Conservation (phyloP, 2,113 vertebrate species). For the Corythoichthys haematopterus region DNA sequence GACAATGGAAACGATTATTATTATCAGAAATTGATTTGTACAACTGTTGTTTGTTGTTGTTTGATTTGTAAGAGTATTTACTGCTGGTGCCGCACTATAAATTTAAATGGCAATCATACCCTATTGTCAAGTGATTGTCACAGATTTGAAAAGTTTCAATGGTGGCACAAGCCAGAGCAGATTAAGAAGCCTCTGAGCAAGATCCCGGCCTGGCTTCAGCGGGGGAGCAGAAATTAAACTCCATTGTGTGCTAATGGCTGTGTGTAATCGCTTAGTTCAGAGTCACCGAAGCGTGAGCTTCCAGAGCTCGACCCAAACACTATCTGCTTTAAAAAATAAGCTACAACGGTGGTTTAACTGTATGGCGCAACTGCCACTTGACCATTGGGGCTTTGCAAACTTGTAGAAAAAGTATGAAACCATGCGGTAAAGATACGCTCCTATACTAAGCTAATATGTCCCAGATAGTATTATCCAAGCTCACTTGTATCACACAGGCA, state of each 20-base stretch:
- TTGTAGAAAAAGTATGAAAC: not conserved
- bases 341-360: constrained; percentile 20
- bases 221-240: constrained; percentile 60
- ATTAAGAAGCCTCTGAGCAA: constrained; percentile 58
- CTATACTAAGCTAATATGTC: not conserved
- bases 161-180: constrained; percentile 58
- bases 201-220: constrained; percentile 47
- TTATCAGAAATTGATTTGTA: not conserved
- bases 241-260: constrained; percentile 69
- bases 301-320: constrained; percentile 48
- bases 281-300: constrained; percentile 54
- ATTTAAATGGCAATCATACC: constrained; percentile 39
- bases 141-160: constrained; percentile 45
- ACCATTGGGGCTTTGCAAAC: not conserved
- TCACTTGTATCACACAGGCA: not conserved
- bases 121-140: constrained; percentile 34
- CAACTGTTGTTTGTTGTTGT: not conserved
- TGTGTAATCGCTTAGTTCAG: constrained; percentile 66
- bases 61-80: not conserved
- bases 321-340: constrained; percentile 21
- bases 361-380: constrained; percentile 21
- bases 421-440: not conserved
- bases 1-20: not conserved
- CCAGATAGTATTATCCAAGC: not conserved
- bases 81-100: constrained; percentile 15